Conservation (phyloP, 1,140 invertebrate species). For the Ips nitidus region DNA sequence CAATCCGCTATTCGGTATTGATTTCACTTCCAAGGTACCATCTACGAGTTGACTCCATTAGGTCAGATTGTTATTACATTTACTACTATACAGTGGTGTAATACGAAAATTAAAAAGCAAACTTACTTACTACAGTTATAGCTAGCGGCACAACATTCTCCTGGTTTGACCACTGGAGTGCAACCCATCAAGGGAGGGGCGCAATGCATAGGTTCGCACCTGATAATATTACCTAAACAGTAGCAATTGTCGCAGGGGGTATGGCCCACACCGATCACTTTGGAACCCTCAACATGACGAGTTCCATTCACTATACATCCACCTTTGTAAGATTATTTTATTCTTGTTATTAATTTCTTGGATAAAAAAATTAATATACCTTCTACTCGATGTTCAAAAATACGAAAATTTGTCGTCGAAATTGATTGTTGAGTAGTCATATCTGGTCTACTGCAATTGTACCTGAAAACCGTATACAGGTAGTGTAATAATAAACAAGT, state of each 20-base stretch:
- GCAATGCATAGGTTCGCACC: slow-evolving; percentile 75
- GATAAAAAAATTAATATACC: background rate
- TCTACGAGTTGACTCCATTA: slow-evolving; percentile 43
- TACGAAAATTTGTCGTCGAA: background rate
- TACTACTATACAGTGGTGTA: background rate
- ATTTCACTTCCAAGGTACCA: slow-evolving; percentile 58
- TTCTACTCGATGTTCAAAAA: background rate
- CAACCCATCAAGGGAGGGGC: slow-evolving; percentile 74
- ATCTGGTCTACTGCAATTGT: background rate
- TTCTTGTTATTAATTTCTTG: slow-evolving; percentile 1
- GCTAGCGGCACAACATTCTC: slow-evolving; percentile 81
- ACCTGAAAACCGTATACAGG: background rate
- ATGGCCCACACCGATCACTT: slow-evolving; percentile 64
- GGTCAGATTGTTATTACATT: too few species aligned
- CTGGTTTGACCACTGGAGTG: slow-evolving; percentile 70
- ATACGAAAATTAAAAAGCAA: slow-evolving; percentile 17
- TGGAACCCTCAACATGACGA: slow-evolving; percentile 71
- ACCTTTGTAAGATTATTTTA: slow-evolving; percentile 42
- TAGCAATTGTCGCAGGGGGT: slow-evolving; percentile 77
- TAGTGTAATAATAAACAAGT: too few species aligned
- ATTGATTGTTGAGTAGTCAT: background rate
- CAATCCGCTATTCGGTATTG: slow-evolving; percentile 57
- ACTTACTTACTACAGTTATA: slow-evolving; percentile 73
- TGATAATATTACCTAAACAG: slow-evolving; percentile 71
- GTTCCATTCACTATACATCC: slow-evolving; percentile 67